Evolutionary conservation across 2,888 invertebrate genomes (phyloP), one percentile per base, ranked within the genome.

Genomic region (Cactoblastis cactorum): DNA sequence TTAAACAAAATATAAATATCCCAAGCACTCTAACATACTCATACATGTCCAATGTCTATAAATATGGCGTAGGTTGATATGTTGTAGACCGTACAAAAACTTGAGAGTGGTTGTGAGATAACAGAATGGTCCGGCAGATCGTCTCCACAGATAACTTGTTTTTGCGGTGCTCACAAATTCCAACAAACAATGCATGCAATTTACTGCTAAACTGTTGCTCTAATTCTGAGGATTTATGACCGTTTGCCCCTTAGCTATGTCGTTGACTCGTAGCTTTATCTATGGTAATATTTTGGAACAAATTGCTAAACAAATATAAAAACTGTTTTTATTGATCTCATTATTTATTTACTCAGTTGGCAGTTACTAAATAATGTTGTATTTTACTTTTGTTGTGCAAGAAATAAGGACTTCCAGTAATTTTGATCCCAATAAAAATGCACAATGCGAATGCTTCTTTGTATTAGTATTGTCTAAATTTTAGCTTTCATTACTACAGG

Each of bases 131-230:
- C 71, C 61, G 54, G 62, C 58, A 57, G 62, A 63, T 69, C 63
- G 56, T 62, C 64, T 62, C 49, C 48, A 34, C 62, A 62, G 62
- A 57, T 58, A 74, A 58, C 52, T 56, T 57, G 63, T 63, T 71
- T 70, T 69, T 63, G 63, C 66, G 63, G 67, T 68, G 69, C 43
- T 53, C 53, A 51, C 51, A 53, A 63, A 70, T 69, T 67, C 59
- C 59, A 58, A 33, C 43, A 53, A 55, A 62, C 55, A 59, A 61
- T 59, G 51, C 51, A 53, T 43, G 17, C 43, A 43, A 34, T 47
- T 48, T 24, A 43, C 48, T 45, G 48, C 39, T 43, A 43, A 41
- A 35, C 22, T 34, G 34, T 41, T 49, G 34, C 28, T 41, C 49
- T 32, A 41, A 33, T 41, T 34, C 39, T 39, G 12, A 33, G 32